Evolutionary conservation across 2,113 vertebrate species (phyloP).

Genomic region (Epinephelus cyanopodus): DNA sequence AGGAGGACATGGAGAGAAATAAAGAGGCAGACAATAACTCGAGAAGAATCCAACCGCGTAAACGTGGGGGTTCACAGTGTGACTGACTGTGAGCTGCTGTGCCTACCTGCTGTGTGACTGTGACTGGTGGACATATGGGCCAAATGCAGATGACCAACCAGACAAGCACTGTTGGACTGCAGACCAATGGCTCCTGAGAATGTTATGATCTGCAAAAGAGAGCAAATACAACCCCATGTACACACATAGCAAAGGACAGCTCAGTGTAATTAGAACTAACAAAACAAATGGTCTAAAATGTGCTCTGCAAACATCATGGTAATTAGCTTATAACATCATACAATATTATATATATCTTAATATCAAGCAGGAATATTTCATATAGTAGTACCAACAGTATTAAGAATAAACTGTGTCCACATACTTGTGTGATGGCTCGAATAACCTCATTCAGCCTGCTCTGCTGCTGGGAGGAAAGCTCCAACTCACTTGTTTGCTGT

Average conservation of each 20-base stretch:
- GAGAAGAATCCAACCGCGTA: too few species aligned
- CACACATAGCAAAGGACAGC: neutral
- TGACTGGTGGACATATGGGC: constrained; percentile 89
- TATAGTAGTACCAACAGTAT: neutral
- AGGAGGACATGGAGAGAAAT: neutral
- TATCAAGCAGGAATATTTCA: neutral
- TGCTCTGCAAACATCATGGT: neutral
- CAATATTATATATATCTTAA: neutral
- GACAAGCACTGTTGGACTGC: constrained; percentile 93
- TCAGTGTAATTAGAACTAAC: neutral
- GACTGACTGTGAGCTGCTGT: too few species aligned
- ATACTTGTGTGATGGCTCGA: constrained; percentile 91
- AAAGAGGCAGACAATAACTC: too few species aligned
- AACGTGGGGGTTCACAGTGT: neutral
- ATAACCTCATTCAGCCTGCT: constrained; percentile 93
- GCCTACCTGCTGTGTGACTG: constrained; percentile 90
- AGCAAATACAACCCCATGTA: neutral
- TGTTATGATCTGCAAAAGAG: constrained; percentile 85
- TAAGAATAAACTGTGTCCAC: neutral
- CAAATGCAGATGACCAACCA: constrained; percentile 92
- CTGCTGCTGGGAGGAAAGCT: constrained; percentile 91
- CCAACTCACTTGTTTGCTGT: constrained; percentile 89
- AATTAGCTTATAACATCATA: too few species aligned
- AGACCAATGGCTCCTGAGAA: constrained; percentile 93
- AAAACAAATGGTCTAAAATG: neutral